These are phyloP conservation scores for Hybos culiciformis DNA, from an alignment of 2,888 invertebrate species.

Conservation along the genomic window DNA sequence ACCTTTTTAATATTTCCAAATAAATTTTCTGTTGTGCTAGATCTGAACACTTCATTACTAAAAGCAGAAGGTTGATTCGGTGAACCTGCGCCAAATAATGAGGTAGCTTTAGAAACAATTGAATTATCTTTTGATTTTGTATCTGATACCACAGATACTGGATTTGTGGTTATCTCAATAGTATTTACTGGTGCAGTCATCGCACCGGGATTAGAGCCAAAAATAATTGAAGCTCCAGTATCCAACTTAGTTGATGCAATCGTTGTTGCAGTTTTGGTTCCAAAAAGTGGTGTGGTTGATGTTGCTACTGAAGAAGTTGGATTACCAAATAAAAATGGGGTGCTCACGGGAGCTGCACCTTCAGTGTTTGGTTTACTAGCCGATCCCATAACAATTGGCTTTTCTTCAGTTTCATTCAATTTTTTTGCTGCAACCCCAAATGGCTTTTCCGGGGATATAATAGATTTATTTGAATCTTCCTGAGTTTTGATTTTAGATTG, in stretches of 20 bases:
- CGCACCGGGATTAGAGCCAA: too few relatives aligned
- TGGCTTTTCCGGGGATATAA: constrained; percentile 5
- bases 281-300: constrained; percentile 11
- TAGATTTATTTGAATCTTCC: constrained; percentile 8
- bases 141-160: background rate
- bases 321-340: constrained; percentile 9
- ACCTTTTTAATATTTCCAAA: too few relatives aligned
- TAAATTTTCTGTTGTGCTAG: too few relatives aligned
- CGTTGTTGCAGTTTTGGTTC: constrained; percentile 6
- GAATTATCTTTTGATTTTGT: background rate
- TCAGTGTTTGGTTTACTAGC: constrained; percentile 6
- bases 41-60: too few relatives aligned
- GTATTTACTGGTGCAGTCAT: background rate
- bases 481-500: background rate
- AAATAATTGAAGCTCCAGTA: too few relatives aligned
- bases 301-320: constrained; percentile 7
- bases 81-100: too few relatives aligned
- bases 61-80: too few relatives aligned
- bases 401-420: constrained; percentile 3
- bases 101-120: too few relatives aligned
- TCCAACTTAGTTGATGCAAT: background rate
- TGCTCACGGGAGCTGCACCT: constrained; percentile 5
- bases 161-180: background rate
- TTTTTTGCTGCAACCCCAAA: constrained; percentile 4
- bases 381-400: constrained; percentile 10